A percentile compares a stretch with the other conserved stretches of the same genome.
These are phyloP conservation scores for Crypturellus tataupa DNA, from an alignment of 2,797 vertebrate genomes.

Conservation along the genomic window DNA sequence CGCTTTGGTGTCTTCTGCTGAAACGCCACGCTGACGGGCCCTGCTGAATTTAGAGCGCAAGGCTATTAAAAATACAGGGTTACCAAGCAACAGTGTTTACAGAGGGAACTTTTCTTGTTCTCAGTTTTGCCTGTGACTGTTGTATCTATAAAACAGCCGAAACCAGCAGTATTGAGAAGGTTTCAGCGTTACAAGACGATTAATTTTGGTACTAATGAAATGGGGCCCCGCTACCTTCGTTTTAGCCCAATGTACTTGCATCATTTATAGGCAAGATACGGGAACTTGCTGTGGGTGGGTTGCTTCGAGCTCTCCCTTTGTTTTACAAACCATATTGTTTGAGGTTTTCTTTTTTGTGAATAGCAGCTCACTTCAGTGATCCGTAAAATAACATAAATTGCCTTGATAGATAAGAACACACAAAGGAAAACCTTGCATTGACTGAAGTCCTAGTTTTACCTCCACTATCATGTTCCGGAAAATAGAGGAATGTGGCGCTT, in stretches of 20 bases:
- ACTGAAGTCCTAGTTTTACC: neutral
- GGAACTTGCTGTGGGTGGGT: neutral
- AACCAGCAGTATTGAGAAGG: conserved; percentile 1
- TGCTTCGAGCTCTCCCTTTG: neutral
- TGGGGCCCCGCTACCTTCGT: neutral
- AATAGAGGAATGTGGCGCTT: neutral
- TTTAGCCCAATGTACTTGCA: neutral
- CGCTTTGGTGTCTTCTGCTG: conserved; percentile 20
- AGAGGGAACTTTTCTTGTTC: conserved; percentile 51
- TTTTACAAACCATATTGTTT: neutral
- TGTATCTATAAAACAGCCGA: conserved; percentile 49
- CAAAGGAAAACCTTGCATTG: neutral
- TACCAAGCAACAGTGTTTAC: conserved; percentile 72
- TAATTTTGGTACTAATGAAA: conserved; percentile 45
- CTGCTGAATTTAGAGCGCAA: conserved; percentile 47
- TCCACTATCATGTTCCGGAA: neutral
- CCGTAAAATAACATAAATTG: conserved; percentile 10
- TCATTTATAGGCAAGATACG: neutral
- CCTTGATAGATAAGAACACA: neutral
- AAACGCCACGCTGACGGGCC: conserved; percentile 60
- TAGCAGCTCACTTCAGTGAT: neutral
- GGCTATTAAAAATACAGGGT: conserved; percentile 72
- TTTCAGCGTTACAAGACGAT: conserved; percentile 2
- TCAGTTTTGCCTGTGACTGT: conserved; percentile 40
- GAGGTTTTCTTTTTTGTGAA: neutral